Base-by-base conservation (phyloP, 1,140 invertebrate genomes). In the Papilio machaon region DNA sequence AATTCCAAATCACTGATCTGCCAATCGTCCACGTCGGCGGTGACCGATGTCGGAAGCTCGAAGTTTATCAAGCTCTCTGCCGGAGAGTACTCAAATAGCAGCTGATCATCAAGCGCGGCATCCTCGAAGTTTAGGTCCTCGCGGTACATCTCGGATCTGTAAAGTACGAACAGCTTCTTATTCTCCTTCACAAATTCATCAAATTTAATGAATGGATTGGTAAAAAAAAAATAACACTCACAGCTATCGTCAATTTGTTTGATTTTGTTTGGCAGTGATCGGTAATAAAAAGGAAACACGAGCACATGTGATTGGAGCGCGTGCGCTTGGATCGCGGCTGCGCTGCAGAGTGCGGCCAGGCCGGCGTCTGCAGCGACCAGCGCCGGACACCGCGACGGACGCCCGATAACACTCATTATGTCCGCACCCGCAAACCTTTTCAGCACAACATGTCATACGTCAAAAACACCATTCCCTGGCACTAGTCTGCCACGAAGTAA, bases 31-130 rank as follows among this genome's bases (percentile, higher is more conserved):
- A 82, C 64, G 54, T 89, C 90, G 43, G 85, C 74, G 64, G 84
- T 85, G 58, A 91, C 19, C 17, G 78, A 83, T 2, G 88, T 80
- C 38, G 92, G 92, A 11, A 94, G 82, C 80, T 94, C 90, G 80
- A 94, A 94, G 83, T 94, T 93, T 81, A 93, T 91, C 73, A 94
- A 90, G 77, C 92, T 94, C 67, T 94, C 93, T 2, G 89, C 91
- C 49, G 93, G 92, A 5, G 93, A 93, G 82, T 91, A 91, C 75
- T 94, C 91, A 80, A 91, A 92, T 9, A 94, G 84, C 2, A 89
- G 88, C 78, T 91, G 88, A 67, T 94, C 92, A 49, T 83, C 89
- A n/a, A 93, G 82, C 2, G 92, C 83, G 8, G 83, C 88, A 43
- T 93, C 92, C 67, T 93, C 89, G 2, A 89, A 82, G 47, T 89